These are phyloP conservation scores for Enteromius argenteus DNA, from an alignment of 2,797 vertebrate species.

Conservation along the genomic window DNA sequence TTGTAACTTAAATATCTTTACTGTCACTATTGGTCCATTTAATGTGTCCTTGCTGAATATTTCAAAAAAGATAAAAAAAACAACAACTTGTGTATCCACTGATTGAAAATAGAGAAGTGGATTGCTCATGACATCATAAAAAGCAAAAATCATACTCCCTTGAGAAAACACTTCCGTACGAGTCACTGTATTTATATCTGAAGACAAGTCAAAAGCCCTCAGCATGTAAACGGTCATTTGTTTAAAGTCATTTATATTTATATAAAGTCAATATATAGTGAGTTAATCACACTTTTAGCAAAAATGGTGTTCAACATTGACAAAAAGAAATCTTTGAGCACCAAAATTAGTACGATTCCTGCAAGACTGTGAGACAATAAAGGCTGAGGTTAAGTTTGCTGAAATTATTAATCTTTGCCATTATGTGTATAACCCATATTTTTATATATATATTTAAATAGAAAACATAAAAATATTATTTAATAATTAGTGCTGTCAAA, in stretches of 20 bases:
- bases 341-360: not conserved
- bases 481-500: not conserved
- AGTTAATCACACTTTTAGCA: not conserved
- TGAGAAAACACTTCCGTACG: not conserved
- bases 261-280: not conserved
- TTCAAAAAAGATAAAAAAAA: not conserved
- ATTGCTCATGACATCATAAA: not conserved
- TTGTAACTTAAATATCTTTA: not conserved
- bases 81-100: not conserved
- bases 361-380: not conserved
- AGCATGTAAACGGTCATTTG: not conserved
- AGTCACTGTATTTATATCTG: not conserved
- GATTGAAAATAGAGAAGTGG: not conserved
- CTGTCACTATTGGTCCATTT: not conserved
- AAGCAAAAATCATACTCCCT: not conserved
- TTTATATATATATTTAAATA: not conserved
- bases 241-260: not conserved
- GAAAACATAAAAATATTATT: not conserved
- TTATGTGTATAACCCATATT: not conserved
- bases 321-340: not conserved
- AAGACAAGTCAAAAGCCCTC: not conserved
- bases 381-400: not conserved
- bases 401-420: not conserved
- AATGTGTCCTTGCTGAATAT: not conserved
- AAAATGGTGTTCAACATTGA: not conserved